Base-by-base conservation (phyloP, 2,797 vertebrate species). In the Pelobates cultripes region DNA sequence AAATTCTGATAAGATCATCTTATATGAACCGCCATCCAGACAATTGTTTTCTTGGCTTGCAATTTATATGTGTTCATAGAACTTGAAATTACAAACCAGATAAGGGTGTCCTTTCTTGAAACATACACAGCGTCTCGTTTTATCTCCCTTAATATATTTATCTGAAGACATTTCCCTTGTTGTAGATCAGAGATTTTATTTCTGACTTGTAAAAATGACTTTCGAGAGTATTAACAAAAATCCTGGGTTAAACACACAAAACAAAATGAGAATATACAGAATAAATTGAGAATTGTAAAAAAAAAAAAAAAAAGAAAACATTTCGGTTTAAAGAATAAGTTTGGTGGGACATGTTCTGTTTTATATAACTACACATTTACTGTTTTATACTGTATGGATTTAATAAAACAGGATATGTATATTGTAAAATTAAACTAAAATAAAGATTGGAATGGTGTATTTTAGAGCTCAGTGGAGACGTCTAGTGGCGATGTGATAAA, bases 1-100 rank as follows among this genome's bases (percentile, higher is more conserved):
- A 85, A 87, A 87, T 84, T 83, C 86, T 78, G 89, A 90, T 90
- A 90, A 91, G 86, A 90, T 89, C 87, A 81, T 88, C 87, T 87
- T 86, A 85, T 90, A 85, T 79, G 82, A 90, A 86, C 80, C 87
- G 80, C 84, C 88, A 86, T 87, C 87, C 80, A 77, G 81, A 85
- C 88, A 87, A 90, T 89, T 88, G 90, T 86, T 88, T 89, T 85
- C 81, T 84, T 85, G 77, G 85, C 87, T 84, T 80, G 83, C 85
- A 86, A 85, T 87, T 88, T 89, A 89, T 90, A 88, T 83, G 79
- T 85, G 70, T 87, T 88, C 86, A 85, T 86, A 83, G 64, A 0
- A 83, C 86, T 79, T 47, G 78, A 87, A 86, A 90, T 89, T 86
- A 86, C 88, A 87, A 83, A 57, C 0, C 7, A 61, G 87, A 90